Percentiles rank a stretch among this genome's conserved stretches.
Conservation (phyloP, 2,113 vertebrate genomes). For the Chloropsis cyanopogon region DNA sequence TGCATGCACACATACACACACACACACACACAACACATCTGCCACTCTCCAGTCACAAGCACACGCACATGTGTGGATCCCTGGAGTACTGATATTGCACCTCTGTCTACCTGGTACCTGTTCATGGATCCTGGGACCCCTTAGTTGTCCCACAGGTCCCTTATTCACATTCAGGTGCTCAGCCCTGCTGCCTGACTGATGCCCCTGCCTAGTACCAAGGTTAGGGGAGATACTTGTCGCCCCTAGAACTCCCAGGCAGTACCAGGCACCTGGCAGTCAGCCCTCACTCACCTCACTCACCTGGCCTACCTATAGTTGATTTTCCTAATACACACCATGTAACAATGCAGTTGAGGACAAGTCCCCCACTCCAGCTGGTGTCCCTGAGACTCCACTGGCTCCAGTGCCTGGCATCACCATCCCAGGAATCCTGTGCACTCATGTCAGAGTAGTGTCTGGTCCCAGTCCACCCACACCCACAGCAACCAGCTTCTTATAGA, state of each 20-base stretch:
- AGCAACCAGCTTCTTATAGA: neutral
- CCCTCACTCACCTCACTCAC: neutral
- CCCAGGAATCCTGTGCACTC: accelerated
- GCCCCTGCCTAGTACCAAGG: neutral
- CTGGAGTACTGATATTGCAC: neutral
- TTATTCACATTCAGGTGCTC: neutral
- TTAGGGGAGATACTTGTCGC: neutral
- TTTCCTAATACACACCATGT: neutral
- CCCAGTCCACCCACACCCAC: neutral
- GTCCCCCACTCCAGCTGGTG: accelerated
- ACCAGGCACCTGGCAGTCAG: neutral
- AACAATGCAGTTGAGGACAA: neutral
- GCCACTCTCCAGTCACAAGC: neutral
- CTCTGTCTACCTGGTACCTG: accelerated
- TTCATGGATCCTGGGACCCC: neutral
- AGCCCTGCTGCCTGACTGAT: neutral
- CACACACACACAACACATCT: neutral
- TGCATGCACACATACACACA: accelerated
- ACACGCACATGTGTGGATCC: accelerated
- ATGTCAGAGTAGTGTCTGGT: neutral
- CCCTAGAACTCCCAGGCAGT: too few species aligned
- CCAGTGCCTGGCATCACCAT: neutral
- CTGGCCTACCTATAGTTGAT: accelerated
- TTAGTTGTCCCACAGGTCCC: neutral
- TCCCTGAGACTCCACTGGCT: neutral